A percentile compares a stretch with the other conserved stretches of the same genome.
These are phyloP conservation scores for Cyrtonyx montezumae DNA, from an alignment of 2,113 vertebrate species.

Conservation along the genomic window DNA sequence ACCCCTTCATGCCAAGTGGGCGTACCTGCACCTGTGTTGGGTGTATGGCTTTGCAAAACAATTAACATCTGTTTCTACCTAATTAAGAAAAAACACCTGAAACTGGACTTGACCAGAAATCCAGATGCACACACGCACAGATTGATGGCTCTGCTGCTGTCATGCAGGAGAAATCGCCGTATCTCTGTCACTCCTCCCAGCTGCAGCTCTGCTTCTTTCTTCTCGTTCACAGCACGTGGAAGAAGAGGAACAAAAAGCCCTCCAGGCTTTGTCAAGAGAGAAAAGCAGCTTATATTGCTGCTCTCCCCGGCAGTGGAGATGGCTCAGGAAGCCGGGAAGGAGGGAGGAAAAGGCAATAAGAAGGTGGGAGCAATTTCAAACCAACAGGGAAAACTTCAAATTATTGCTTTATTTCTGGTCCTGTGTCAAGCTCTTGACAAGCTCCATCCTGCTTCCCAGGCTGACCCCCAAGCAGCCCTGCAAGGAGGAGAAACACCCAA, in stretches of 20 bases:
- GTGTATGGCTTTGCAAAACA: background rate
- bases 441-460: background rate
- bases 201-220: background rate
- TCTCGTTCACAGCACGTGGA: background rate
- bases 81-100: background rate
- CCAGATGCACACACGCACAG: background rate
- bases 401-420: conserved; percentile 70
- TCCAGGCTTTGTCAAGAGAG: background rate
- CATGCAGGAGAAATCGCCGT: background rate
- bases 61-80: background rate
- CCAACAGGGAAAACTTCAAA: conserved; percentile 15
- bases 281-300: background rate
- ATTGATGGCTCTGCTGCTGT: background rate
- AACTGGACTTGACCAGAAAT: background rate
- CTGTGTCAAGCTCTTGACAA: conserved; percentile 33
- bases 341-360: background rate
- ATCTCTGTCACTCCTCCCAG: background rate
- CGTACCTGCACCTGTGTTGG: background rate
- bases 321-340: accelerated
- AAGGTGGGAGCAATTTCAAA: background rate
- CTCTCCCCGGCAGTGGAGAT: background rate
- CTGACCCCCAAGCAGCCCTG: background rate
- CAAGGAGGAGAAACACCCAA: conserved; percentile 5
- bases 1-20: accelerated
- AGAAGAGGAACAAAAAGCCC: background rate